These are phyloP conservation scores for Clinocottus analis DNA, from an alignment of 2,113 vertebrate species.

Conservation along the genomic window DNA sequence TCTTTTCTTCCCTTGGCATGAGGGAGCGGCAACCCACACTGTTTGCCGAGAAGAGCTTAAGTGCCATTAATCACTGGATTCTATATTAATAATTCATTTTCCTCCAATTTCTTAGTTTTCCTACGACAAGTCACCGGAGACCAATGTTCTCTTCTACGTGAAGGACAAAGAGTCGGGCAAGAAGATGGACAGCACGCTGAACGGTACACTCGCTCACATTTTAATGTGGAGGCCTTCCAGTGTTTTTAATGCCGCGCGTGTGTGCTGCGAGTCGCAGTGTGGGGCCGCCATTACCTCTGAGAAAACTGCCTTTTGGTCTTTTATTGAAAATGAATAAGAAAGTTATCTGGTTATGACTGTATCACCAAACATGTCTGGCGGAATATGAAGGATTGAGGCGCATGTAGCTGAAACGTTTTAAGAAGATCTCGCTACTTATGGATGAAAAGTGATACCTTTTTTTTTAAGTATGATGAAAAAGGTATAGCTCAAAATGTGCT, in stretches of 20 bases:
- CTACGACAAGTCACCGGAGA: constrained; percentile 86
- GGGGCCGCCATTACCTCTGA: constrained; percentile 7
- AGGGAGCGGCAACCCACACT: constrained; percentile 62
- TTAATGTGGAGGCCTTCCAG: constrained; percentile 30
- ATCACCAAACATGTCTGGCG: constrained; percentile 12
- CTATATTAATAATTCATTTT: constrained; percentile 73
- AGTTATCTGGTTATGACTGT: constrained; percentile 27
- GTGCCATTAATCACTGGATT: constrained; percentile 71
- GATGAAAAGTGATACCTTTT: neutral
- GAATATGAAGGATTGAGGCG: neutral
- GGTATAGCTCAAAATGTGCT: neutral
- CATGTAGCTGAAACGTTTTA: neutral
- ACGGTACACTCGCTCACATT: constrained; percentile 86
- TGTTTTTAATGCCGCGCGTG: constrained; percentile 48
- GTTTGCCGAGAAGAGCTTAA: constrained; percentile 67
- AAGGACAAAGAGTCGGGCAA: constrained; percentile 84
- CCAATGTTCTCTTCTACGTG: constrained; percentile 88
- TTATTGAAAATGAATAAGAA: constrained; percentile 20
- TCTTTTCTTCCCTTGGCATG: constrained; percentile 37
- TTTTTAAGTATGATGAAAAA: too few relatives aligned
- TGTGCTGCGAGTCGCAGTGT: constrained; percentile 11
- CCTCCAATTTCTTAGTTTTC: constrained; percentile 83
- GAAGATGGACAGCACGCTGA: constrained; percentile 93
- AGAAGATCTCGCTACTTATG: neutral
- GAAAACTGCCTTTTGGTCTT: constrained; percentile 36